These are phyloP conservation scores for Epizoanthus ramosus DNA, from an alignment of 92 coral and sea anemone genomes.

Conservation along the genomic window DNA sequence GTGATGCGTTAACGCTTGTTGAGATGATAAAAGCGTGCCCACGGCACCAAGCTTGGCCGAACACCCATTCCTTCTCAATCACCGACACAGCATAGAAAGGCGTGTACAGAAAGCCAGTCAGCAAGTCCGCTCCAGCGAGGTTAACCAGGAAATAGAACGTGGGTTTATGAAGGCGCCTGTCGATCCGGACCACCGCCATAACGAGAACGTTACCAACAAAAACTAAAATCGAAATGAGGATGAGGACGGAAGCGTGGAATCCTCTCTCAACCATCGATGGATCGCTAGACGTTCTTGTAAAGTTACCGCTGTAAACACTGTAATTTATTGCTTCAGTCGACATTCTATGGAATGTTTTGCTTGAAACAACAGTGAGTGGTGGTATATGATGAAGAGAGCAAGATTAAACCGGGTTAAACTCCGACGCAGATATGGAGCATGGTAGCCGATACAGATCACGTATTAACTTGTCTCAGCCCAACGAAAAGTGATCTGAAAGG, in stretches of 20 bases:
- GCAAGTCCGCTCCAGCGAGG: slow-evolving; percentile 57
- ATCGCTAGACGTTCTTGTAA: not conserved
- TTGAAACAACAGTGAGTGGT: too few relatives aligned
- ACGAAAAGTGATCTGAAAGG: too few relatives aligned
- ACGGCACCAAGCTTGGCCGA: slow-evolving; percentile 40
- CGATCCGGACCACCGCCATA: slow-evolving; percentile 47
- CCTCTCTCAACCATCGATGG: not conserved
- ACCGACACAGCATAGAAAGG: slow-evolving; percentile 60
- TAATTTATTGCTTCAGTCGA: not conserved
- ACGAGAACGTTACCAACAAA: slow-evolving; percentile 57
- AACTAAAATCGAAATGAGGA: slow-evolving; percentile 41
- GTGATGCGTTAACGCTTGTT: slow-evolving; percentile 55
- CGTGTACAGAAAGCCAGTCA: slow-evolving; percentile 44
- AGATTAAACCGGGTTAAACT: too few relatives aligned
- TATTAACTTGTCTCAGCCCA: too few relatives aligned
- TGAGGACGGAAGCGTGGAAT: slow-evolving; percentile 41
- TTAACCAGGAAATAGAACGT: slow-evolving; percentile 65
- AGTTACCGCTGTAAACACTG: not conserved
- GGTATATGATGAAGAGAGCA: too few relatives aligned
- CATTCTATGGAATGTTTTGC: not conserved
- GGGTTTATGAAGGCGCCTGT: slow-evolving; percentile 58
- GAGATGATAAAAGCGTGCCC: slow-evolving; percentile 65
- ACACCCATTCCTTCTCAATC: slow-evolving; percentile 49
- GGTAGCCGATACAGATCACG: too few relatives aligned
- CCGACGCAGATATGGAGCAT: too few relatives aligned